Conservation (phyloP, 2,113 vertebrate species). For the Pluvialis apricaria region DNA sequence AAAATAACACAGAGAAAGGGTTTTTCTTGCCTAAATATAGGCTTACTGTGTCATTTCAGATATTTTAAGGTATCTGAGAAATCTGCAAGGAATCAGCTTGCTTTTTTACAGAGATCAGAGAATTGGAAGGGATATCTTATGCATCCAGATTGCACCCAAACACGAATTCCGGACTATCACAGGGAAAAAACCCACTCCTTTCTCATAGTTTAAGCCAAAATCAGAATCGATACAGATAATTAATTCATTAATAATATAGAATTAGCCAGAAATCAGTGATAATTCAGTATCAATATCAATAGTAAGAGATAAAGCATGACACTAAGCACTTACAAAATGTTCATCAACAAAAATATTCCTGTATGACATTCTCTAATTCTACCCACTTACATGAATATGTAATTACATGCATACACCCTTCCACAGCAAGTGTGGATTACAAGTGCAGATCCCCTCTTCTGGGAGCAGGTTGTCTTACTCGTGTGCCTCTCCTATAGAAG, state of each 20-base stretch:
- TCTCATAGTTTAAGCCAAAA: background rate
- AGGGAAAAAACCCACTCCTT: background rate
- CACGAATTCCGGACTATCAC: background rate
- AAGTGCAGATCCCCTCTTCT: background rate
- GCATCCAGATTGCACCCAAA: background rate
- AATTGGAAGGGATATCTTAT: background rate
- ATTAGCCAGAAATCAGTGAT: background rate
- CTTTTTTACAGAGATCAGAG: background rate
- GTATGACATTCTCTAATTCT: background rate
- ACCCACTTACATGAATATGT: fast-evolving
- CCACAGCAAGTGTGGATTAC: background rate
- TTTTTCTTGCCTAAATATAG: background rate
- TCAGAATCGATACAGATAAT: background rate
- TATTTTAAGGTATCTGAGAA: background rate
- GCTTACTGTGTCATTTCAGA: background rate
- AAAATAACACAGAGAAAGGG: background rate
- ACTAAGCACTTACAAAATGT: background rate
- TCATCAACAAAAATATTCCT: background rate
- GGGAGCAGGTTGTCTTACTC: background rate
- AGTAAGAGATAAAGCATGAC: background rate
- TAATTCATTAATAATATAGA: background rate
- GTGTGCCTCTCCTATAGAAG: background rate
- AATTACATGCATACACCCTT: background rate
- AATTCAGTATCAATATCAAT: background rate
- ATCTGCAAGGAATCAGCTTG: background rate